Evolutionary conservation across 2,797 vertebrate species (phyloP), one percentile per base, ranked within the genome.

Genomic region (Otolemur crassicaudatus): DNA sequence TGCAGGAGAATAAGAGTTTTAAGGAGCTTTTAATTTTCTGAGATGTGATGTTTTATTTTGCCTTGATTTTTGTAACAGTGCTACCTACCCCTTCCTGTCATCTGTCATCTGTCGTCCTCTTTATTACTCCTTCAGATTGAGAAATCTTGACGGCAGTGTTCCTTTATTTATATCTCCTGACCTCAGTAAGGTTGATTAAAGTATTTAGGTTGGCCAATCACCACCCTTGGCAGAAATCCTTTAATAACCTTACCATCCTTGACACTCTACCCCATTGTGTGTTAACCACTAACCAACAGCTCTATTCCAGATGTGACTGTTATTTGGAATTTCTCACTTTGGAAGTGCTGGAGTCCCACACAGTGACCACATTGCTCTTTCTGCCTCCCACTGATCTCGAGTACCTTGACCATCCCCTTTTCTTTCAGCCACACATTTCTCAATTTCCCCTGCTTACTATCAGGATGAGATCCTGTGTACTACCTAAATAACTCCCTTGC

Each of bases 11-110:
- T 69, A 90, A 92, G 14, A 29, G 22, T 69, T 96, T 83, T 29
- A 77, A 91, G 72, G 37, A 95, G 9, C 17, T 75, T 82, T 85
- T 76, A 61, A 16, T 92, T 96, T 95, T 82, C 83, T 85, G 34
- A 73, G 31, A 20, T 9, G 65, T 69, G 65, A 69, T 69, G 9
- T 61, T 92, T 89, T 53, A 22, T 40, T 86, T 85, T 90, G 49
- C 34, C 77, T 94, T 90, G n/a, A 27, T 12, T 87, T 86, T 75
- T 58, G n/a, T 56, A 63, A 37, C 81, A 43, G 20, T 2, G 23
- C 31, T 9, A n/a, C n/a, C 6, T 87, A 29, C 0, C 4, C 7
- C 7, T 84, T 27, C 61, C 1, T 40, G 17, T 70, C 49, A 58
- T 61, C 7, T 80, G 8, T 34, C 31, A 63, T 56, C 10, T 80